Evolutionary conservation across 2,888 invertebrate genomes (phyloP).

Genomic region (Dasysyrphus tricinctus): DNA sequence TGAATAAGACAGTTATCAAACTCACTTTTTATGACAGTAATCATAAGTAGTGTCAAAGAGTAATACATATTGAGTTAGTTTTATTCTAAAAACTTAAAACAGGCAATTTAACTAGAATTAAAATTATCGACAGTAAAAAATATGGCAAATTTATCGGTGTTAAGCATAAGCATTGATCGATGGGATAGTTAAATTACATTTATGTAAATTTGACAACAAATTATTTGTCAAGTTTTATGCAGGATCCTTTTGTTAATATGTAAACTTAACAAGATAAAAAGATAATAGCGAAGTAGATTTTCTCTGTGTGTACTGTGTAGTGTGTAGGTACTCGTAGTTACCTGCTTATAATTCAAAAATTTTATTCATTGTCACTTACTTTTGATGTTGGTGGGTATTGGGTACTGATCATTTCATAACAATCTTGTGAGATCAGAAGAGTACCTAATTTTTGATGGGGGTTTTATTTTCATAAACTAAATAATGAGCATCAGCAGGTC

Average conservation of each 20-base stretch:
- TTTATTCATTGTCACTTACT: slow-evolving; percentile 3
- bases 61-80: no score
- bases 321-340: no score
- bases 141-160: no score
- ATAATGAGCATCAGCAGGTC: neutral
- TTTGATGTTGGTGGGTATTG: neutral
- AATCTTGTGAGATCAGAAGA: neutral
- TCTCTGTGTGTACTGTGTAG: neutral
- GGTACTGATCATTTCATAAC: neutral
- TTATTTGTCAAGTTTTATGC: neutral
- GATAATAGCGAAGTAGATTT: neutral
- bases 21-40: no score
- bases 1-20: no score
- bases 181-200: no score
- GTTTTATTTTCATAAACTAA: slow-evolving; percentile 17
- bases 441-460: neutral
- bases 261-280: neutral
- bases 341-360: neutral
- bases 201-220: neutral
- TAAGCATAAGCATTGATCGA: no score
- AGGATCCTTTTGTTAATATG: neutral
- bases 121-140: no score
- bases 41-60: no score
- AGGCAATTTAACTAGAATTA: no score
- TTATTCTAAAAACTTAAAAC: no score